These are phyloP conservation scores for Cololabis saira DNA, from an alignment of 2,113 vertebrate genomes.

Conservation along the genomic window DNA sequence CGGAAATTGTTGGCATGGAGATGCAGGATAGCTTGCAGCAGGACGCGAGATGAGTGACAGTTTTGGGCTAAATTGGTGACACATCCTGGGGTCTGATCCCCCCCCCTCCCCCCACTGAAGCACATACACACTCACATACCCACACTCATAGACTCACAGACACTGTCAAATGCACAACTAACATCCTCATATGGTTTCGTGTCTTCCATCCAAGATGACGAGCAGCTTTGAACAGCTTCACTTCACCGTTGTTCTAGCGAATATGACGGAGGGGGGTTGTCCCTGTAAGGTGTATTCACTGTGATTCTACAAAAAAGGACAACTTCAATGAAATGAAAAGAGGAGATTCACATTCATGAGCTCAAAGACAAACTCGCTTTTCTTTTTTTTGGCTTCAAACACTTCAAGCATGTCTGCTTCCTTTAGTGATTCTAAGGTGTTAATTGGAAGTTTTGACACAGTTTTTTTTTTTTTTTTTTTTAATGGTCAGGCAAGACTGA, in stretches of 20 bases:
- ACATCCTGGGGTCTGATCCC: constrained; percentile 69
- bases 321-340: constrained; percentile 29
- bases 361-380: constrained; percentile 32
- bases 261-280: too few relatives aligned
- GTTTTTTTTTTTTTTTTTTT: background rate
- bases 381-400: constrained; percentile 34
- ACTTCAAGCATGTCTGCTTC: constrained; percentile 14
- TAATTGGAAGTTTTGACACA: constrained; percentile 55
- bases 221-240: constrained; percentile 25
- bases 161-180: constrained; percentile 56
- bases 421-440: constrained; percentile 49
- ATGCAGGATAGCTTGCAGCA: constrained; percentile 63
- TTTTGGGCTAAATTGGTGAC: constrained; percentile 76
- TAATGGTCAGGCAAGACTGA: constrained; percentile 7
- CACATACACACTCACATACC: constrained; percentile 31
- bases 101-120: constrained; percentile 54
- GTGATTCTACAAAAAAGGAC: constrained; percentile 9
- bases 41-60: constrained; percentile 73
- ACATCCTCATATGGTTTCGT: constrained; percentile 51
- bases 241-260: constrained; percentile 12
- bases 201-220: constrained; percentile 27
- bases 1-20: constrained; percentile 72
- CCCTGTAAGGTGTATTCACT: constrained; percentile 29
- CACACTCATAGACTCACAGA: constrained; percentile 4
- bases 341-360: constrained; percentile 18